Base-by-base conservation (phyloP, 2,113 vertebrate species). In the Leucosticte australis region DNA sequence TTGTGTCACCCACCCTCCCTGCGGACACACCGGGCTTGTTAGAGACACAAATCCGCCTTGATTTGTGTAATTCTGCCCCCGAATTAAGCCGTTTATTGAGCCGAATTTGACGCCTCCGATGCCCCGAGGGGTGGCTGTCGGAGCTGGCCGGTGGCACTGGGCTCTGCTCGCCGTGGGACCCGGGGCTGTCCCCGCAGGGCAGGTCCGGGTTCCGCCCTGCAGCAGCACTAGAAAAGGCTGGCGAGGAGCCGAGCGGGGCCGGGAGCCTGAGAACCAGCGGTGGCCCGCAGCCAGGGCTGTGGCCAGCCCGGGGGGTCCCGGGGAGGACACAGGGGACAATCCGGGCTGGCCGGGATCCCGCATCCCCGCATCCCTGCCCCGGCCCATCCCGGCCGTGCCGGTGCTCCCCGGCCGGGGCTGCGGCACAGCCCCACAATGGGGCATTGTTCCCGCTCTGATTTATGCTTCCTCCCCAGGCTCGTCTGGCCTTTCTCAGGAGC, bases 61-160 rank as follows among this genome's bases (percentile, higher is more conserved):
- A 3, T 15, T 14, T 13, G 16, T 21, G 16, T 0, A 4, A 6
- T 17, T 35, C 31, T 20, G 2, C 11, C 7, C 44, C 19, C 1
- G 6, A 15, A 53, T 13, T 0, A 13, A 47, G n/a, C 9, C 11
- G 71, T 62, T n/a, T 13, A 2, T 44, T n/a, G 60, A 12, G 26
- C 28, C 37, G 8, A 41, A 27, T 2, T 39, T 3, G 2, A 27
- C 52, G 16, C 11, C 65, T 2, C 14, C 1, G 35, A 0, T 1
- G 1, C 0, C 0, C 31, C 21, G 50, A 20, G 60, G 82, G 3
- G 60, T 0, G 35, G 15, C 81, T 4, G 20, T 1, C 1, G 2
- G 33, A 5, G 2, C 49, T 2, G 78, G 56, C 19, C 0, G 1
- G 18, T 0, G 7, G 49, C 75, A 18, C 30, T 0, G 19, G 52